Percentiles rank a stretch among this genome's conserved stretches.
phyloP scores from a whole-genome alignment of 2,113 vertebrate genomes.

The Smithornis capensis region DNA sequence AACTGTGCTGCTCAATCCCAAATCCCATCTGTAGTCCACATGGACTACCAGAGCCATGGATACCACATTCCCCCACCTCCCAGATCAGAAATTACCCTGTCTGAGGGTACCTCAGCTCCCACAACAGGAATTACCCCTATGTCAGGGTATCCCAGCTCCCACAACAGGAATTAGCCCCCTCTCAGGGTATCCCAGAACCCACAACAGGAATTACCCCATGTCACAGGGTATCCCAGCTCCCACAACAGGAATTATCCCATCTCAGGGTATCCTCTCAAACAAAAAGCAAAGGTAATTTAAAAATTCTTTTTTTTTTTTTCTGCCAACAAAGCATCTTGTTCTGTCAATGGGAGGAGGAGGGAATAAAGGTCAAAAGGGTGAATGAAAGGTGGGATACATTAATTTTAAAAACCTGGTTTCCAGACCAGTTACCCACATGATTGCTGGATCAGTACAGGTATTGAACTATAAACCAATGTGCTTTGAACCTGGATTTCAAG shows the following conservation, averaged over 20 bases:
- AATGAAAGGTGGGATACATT: constrained; percentile 2
- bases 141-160: background rate
- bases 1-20: background rate
- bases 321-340: constrained; percentile 50
- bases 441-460: constrained; percentile 24
- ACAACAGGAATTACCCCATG: background rate
- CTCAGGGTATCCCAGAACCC: background rate
- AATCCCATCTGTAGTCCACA: background rate
- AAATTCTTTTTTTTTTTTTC: background rate
- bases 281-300: constrained; percentile 15
- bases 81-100: background rate
- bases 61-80: background rate
- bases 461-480: constrained; percentile 63
- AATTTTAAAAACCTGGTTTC: background rate
- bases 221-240: background rate
- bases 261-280: background rate
- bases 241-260: background rate
- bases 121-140: background rate
- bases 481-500: constrained; percentile 68
- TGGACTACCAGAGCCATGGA: background rate
- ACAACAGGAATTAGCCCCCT: no score
- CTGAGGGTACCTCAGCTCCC: background rate
- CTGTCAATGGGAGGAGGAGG: constrained; percentile 32
- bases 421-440: background rate
- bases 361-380: constrained; percentile 24